Conservation (phyloP, 2,797 vertebrate species). For the Gouania willdenowi region DNA sequence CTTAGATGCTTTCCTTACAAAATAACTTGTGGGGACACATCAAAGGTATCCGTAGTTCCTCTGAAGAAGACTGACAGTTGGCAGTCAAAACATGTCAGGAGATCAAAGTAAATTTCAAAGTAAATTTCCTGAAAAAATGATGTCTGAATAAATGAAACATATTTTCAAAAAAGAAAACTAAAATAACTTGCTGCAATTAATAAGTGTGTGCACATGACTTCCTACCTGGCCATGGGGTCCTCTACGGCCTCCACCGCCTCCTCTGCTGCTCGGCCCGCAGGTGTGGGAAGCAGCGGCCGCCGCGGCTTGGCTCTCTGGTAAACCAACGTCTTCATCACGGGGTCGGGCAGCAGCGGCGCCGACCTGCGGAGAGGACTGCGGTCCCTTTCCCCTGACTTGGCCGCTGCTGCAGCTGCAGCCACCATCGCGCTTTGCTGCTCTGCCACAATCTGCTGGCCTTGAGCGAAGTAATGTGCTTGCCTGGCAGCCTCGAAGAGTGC, state of each 20-base stretch:
- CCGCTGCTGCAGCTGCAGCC: slow-evolving; percentile 27
- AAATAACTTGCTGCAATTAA: too few species aligned
- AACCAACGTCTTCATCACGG: slow-evolving; percentile 82
- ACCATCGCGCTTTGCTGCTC: slow-evolving; percentile 65
- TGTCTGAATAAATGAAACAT: too few species aligned
- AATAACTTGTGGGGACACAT: too few species aligned
- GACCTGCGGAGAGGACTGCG: slow-evolving; percentile 77
- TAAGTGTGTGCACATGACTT: too few species aligned
- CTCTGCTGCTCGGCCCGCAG: slow-evolving; percentile 74
- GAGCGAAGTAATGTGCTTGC: slow-evolving; percentile 78
- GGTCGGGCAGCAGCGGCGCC: slow-evolving; percentile 79
- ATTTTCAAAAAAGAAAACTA: too few species aligned
- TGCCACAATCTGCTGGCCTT: slow-evolving; percentile 77
- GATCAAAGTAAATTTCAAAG: too few species aligned
- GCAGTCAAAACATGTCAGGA: too few species aligned
- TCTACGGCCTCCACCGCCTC: slow-evolving; percentile 59
- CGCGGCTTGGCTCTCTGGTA: slow-evolving; percentile 79
- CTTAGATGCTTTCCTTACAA: too few species aligned
- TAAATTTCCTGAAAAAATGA: too few species aligned
- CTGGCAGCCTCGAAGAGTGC: slow-evolving; percentile 79
- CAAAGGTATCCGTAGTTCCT: background rate
- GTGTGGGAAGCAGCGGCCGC: slow-evolving; percentile 76
- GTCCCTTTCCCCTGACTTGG: slow-evolving; percentile 74
- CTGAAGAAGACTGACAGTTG: too few species aligned
- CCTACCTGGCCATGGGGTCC: too few species aligned